Evolutionary conservation across 1,140 invertebrate species (phyloP).

Genomic region (Pinna nobilis): DNA sequence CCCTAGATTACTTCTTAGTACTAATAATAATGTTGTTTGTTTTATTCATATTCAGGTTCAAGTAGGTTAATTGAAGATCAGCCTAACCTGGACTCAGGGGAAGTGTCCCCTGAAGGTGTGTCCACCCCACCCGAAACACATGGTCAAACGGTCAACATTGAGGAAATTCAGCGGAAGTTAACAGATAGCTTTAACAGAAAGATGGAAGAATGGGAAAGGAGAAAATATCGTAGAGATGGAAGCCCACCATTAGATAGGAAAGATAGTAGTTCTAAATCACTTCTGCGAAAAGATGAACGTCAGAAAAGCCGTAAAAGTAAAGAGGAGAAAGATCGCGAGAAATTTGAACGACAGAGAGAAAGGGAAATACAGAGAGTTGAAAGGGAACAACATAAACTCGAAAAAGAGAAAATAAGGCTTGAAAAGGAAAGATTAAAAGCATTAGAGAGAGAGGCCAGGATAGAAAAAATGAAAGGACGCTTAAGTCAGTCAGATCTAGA

Average conservation of each 20-base stretch:
- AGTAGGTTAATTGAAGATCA: neutral
- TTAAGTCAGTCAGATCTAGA: constrained; percentile 62
- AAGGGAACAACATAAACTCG: constrained; percentile 79
- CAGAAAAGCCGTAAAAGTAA: constrained; percentile 62
- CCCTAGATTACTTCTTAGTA: no score
- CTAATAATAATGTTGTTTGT: no score
- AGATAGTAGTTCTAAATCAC: constrained; percentile 39
- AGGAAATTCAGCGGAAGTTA: constrained; percentile 81
- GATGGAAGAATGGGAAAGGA: constrained; percentile 83
- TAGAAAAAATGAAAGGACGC: constrained; percentile 75
- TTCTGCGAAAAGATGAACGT: constrained; percentile 52
- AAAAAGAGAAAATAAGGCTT: constrained; percentile 80
- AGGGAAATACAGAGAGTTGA: constrained; percentile 81
- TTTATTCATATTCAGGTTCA: no score
- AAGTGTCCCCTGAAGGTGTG: constrained; percentile 44
- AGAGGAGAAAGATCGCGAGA: constrained; percentile 62
- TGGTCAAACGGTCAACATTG: constrained; percentile 66
- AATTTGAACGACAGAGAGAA: constrained; percentile 70
- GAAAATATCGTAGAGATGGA: constrained; percentile 65
- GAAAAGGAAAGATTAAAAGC: constrained; percentile 68
- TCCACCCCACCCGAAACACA: constrained; percentile 42
- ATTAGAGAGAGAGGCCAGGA: constrained; percentile 78
- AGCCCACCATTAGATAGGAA: constrained; percentile 55
- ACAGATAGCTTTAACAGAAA: constrained; percentile 84
- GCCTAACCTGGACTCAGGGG: constrained; percentile 11